Evolutionary conservation across 1,140 invertebrate genomes (phyloP).

Genomic region (Phthorimaea operculella): DNA sequence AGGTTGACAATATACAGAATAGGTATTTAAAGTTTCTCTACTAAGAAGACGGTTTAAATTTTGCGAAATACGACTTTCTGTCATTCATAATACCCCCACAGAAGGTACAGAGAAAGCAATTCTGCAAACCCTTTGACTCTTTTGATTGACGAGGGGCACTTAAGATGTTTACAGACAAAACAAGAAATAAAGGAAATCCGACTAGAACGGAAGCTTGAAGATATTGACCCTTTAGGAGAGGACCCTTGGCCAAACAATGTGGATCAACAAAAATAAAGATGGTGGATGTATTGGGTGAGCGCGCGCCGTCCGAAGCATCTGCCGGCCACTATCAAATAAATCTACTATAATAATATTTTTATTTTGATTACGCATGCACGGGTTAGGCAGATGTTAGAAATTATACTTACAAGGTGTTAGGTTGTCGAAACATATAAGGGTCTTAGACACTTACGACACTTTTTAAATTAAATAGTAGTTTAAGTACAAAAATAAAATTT

Average conservation of each 20-base stretch:
- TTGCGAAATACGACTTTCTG: no score
- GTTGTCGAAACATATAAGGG: conserved; percentile 10
- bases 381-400: conserved; percentile 60
- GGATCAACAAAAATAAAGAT: conserved; percentile 58
- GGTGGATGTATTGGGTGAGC: conserved; percentile 15
- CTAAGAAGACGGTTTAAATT: no score
- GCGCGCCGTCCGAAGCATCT: conserved; percentile 56
- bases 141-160: conserved; percentile 27
- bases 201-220: conserved; percentile 52
- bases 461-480: no score
- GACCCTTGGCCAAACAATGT: conserved; percentile 53
- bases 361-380: conserved; percentile 64
- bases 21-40: no score
- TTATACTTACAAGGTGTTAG: conserved; percentile 21
- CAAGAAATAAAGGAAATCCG: conserved; percentile 41
- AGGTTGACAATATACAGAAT: no score
- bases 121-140: not conserved
- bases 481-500: no score
- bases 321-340: conserved; percentile 64
- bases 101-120: not conserved
- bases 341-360: conserved; percentile 68
- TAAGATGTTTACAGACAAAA: conserved; percentile 56
- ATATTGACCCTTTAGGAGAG: conserved; percentile 52
- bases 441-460: no score
- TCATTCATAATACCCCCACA: no score